These are phyloP conservation scores for Protonibea diacanthus DNA, from an alignment of 2,797 vertebrate genomes.

Conservation along the genomic window DNA sequence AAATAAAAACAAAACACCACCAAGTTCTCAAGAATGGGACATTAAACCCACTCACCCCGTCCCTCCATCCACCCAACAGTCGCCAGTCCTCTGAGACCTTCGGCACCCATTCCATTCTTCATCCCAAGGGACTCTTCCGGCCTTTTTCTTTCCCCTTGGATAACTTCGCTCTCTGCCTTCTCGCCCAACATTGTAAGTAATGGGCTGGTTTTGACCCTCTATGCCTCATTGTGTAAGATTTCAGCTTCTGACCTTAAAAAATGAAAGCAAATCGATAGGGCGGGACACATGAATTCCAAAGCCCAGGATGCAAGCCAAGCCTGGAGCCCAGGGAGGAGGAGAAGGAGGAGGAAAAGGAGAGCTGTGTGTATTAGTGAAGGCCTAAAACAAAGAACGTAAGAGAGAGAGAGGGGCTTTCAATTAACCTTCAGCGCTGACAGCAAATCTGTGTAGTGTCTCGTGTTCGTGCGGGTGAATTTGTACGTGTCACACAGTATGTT, in stretches of 20 bases:
- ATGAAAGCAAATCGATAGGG: constrained; percentile 85
- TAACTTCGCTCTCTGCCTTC: constrained; percentile 65
- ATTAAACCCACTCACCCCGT: constrained; percentile 25
- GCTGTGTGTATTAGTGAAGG: constrained; percentile 52
- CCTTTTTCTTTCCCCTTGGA: constrained; percentile 60
- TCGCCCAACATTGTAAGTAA: constrained; percentile 77
- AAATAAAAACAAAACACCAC: constrained; percentile 11
- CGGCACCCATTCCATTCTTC: constrained; percentile 56
- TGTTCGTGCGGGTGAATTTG: constrained; percentile 50
- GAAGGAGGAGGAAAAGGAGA: constrained; percentile 19
- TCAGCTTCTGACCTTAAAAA: constrained; percentile 86
- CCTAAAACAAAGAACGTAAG: constrained; percentile 61
- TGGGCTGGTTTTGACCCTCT: constrained; percentile 78
- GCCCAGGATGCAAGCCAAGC: constrained; percentile 77
- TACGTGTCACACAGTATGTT: constrained; percentile 48
- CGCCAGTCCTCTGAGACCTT: constrained; percentile 40
- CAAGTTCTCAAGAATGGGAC: constrained; percentile 14
- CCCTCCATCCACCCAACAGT: constrained; percentile 20
- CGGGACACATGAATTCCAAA: constrained; percentile 79
- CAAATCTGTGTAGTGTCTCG: constrained; percentile 40
- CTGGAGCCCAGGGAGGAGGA: constrained; percentile 59
- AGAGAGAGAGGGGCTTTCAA: constrained; percentile 62
- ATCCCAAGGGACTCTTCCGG: constrained; percentile 52
- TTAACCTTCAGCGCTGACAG: constrained; percentile 72
- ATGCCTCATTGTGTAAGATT: constrained; percentile 85